Evolutionary conservation across 1,140 invertebrate genomes (phyloP).

Genomic region (Agraylea sexmaculata): DNA sequence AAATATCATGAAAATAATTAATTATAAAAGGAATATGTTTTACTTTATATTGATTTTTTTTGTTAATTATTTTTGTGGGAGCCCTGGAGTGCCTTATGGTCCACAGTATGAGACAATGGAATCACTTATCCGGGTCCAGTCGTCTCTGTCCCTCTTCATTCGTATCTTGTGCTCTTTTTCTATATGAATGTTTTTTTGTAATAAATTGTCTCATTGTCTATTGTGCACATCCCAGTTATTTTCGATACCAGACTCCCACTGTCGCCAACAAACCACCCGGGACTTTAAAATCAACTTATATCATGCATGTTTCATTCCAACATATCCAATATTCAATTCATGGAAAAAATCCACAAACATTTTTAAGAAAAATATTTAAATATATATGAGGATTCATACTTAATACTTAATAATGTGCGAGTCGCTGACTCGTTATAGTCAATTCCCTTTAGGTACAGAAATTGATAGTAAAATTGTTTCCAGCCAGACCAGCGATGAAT

Average conservation of each 20-base stretch:
- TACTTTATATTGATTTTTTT: no score
- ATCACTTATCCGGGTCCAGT: conserved; percentile 18
- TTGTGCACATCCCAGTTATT: conserved; percentile 21
- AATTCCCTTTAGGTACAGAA: no score
- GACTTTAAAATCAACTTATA: conserved; percentile 17
- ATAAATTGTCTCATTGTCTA: conserved; percentile 23
- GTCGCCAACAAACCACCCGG: no score
- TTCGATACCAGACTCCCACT: no score
- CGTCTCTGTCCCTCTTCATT: conserved; percentile 14
- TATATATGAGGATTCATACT: conserved; percentile 1
- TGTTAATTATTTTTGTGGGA: no score
- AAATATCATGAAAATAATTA: no score
- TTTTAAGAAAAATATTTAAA: conserved; percentile 7
- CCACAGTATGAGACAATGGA: conserved; percentile 22
- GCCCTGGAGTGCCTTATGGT: no score
- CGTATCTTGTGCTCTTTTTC: conserved; percentile 5
- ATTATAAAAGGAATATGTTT: no score
- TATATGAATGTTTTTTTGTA: conserved; percentile 21
- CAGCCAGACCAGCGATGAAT: no score
- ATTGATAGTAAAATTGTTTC: no score
- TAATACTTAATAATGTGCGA: background rate
- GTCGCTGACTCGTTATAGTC: no score
- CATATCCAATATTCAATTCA: conserved; percentile 3
- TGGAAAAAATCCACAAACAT: conserved; percentile 1
- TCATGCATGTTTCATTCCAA: conserved; percentile 6